Evolutionary conservation across 2,888 invertebrate genomes (phyloP).

Genomic region (Drosophila barbarae): DNA sequence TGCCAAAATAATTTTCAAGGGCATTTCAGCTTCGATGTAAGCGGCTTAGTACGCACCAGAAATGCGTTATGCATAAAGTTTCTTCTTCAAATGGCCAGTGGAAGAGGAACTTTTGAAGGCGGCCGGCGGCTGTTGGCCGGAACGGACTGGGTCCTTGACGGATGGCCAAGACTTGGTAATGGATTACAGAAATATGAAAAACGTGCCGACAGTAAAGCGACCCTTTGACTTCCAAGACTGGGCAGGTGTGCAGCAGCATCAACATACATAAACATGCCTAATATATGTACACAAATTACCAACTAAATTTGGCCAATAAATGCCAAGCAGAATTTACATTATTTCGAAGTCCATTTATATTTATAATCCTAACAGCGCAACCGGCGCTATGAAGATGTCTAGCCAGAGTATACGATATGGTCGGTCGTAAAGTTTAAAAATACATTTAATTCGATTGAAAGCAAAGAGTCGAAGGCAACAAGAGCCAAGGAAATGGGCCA

Average conservation of each 20-base stretch:
- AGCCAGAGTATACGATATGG: neutral
- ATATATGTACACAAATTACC: conserved; percentile 56
- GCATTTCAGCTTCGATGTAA: conserved; percentile 24
- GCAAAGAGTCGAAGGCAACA: conserved; percentile 3
- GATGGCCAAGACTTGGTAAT: conserved; percentile 43
- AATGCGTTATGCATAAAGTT: conserved; percentile 34
- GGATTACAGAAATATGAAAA: conserved; percentile 44
- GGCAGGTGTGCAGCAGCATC: conserved; percentile 35
- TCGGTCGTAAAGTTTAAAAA: conserved; percentile 57
- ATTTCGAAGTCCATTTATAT: conserved; percentile 41
- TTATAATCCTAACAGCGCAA: conserved; percentile 49
- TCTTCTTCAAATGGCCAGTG: conserved; percentile 21
- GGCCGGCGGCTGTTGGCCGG: conserved; percentile 23
- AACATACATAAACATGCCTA: conserved; percentile 27
- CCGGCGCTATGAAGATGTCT: conserved; percentile 9
- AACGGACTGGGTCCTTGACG: conserved; percentile 20
- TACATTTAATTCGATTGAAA: conserved; percentile 50
- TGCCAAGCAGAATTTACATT: conserved; percentile 48
- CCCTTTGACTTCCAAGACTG: conserved; percentile 32
- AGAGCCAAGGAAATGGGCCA: neutral
- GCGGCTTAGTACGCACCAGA: conserved; percentile 16
- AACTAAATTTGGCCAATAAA: conserved; percentile 38
- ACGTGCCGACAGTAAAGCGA: conserved; percentile 45
- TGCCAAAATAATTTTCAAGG: conserved; percentile 15
- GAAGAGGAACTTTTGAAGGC: conserved; percentile 29